Conservation (phyloP, 1,140 invertebrate species). For the Drosophila bifasciata region DNA sequence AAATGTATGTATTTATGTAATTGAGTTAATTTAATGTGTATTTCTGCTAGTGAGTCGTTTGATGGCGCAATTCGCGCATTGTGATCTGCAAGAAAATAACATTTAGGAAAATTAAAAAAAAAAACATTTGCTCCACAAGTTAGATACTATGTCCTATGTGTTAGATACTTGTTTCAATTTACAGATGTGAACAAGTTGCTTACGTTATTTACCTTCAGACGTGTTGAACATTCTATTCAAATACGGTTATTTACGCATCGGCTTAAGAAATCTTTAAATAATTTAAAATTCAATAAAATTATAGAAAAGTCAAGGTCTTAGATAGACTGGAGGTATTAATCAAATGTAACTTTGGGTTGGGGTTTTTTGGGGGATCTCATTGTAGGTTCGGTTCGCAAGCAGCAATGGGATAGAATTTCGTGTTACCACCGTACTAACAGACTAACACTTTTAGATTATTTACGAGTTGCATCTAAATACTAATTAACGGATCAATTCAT, state of each 20-base stretch:
- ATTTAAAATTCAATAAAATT: constrained; percentile 43
- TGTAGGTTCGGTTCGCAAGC: constrained; percentile 30
- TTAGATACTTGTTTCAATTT: constrained; percentile 51
- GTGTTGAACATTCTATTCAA: constrained; percentile 36
- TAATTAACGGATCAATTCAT: constrained; percentile 66
- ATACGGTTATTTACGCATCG: constrained; percentile 51
- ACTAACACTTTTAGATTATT: constrained; percentile 25
- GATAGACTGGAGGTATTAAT: constrained; percentile 8
- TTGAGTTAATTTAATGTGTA: too few relatives aligned
- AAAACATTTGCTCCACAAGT: neutral
- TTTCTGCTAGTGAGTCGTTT: constrained; percentile 43
- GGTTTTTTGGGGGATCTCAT: neutral
- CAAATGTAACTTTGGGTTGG: constrained; percentile 7
- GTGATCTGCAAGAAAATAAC: constrained; percentile 71
- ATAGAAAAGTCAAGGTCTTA: constrained; percentile 11
- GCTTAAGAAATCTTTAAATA: constrained; percentile 39
- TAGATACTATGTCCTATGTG: constrained; percentile 4
- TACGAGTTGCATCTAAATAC: constrained; percentile 19
- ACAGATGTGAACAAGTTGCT: constrained; percentile 32
- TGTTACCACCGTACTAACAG: constrained; percentile 17
- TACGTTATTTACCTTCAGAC: constrained; percentile 57
- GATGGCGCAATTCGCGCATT: constrained; percentile 68
- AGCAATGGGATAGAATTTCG: constrained; percentile 3
- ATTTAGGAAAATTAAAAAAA: constrained; percentile 19
- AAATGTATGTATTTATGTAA: too few relatives aligned